These are phyloP conservation scores for Salminus brasiliensis DNA, from an alignment of 2,113 vertebrate species.

Conservation along the genomic window DNA sequence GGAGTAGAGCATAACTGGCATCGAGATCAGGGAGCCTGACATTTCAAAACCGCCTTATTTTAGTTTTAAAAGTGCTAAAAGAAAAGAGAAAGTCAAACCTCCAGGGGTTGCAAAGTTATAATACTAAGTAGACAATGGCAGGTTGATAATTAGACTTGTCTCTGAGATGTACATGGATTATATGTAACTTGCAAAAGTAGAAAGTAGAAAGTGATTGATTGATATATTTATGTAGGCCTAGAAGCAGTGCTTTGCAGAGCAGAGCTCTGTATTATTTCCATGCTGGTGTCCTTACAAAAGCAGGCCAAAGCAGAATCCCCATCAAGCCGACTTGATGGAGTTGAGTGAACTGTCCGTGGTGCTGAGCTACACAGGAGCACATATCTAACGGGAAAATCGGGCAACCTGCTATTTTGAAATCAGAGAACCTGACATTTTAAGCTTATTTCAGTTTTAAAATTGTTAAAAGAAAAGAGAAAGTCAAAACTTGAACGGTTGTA, in stretches of 20 bases:
- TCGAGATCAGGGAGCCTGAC: slow-evolving; percentile 26
- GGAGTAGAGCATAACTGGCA: slow-evolving; percentile 37
- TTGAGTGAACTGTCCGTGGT: no score
- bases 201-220: no score
- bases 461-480: slow-evolving; percentile 31
- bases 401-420: no score
- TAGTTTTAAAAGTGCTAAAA: slow-evolving; percentile 44
- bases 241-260: no score
- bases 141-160: slow-evolving; percentile 24
- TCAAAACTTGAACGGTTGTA: slow-evolving; percentile 30
- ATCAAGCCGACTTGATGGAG: no score
- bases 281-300: no score
- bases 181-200: neutral
- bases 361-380: no score
- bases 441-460: slow-evolving; percentile 45
- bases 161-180: neutral
- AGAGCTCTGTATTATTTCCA: no score
- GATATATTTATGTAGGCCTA: no score
- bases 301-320: no score
- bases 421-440: no score
- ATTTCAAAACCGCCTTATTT: slow-evolving; percentile 30
- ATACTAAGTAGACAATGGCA: slow-evolving; percentile 12
- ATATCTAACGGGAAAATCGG: no score
- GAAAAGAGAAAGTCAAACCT: slow-evolving; percentile 31
- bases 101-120: slow-evolving; percentile 35